phyloP scores from a whole-genome alignment of 1,140 invertebrate genomes.

The Wiebesia pumilae region DNA sequence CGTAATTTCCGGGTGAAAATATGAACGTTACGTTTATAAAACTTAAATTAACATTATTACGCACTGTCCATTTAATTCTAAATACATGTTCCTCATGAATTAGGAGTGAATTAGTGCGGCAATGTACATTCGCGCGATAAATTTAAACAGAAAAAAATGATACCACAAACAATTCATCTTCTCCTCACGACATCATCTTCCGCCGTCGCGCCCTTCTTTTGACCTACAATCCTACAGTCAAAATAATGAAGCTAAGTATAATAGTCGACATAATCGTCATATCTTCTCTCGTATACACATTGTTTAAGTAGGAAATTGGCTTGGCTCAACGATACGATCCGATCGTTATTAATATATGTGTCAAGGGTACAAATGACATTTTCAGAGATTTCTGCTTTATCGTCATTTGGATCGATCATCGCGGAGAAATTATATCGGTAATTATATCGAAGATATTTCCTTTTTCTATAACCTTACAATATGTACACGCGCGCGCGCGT shows the following conservation, averaged over 20 bases:
- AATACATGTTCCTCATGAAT: too few species aligned
- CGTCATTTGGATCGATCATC: not conserved
- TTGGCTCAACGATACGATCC: not conserved
- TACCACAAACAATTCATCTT: not conserved
- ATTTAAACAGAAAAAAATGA: not conserved
- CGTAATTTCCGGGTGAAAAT: too few species aligned
- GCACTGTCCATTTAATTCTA: too few species aligned
- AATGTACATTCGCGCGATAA: too few species aligned
- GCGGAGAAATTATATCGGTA: too few species aligned
- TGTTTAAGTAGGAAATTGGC: constrained; percentile 44
- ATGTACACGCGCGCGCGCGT: too few species aligned
- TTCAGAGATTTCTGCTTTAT: not conserved
- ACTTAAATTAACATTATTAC: too few species aligned
- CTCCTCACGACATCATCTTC: not conserved
- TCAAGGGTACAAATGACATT: not conserved
- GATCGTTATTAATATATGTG: not conserved
- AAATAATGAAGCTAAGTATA: constrained; percentile 38
- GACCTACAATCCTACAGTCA: constrained; percentile 18
- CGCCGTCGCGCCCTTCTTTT: not conserved
- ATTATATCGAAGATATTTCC: too few species aligned
- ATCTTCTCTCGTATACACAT: not conserved
- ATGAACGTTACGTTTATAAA: too few species aligned
- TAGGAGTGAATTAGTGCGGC: too few species aligned
- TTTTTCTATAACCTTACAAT: too few species aligned
- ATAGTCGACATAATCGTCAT: not conserved